phyloP scores from a whole-genome alignment of 2,888 invertebrate genomes.

The Ferdinandea cuprea region DNA sequence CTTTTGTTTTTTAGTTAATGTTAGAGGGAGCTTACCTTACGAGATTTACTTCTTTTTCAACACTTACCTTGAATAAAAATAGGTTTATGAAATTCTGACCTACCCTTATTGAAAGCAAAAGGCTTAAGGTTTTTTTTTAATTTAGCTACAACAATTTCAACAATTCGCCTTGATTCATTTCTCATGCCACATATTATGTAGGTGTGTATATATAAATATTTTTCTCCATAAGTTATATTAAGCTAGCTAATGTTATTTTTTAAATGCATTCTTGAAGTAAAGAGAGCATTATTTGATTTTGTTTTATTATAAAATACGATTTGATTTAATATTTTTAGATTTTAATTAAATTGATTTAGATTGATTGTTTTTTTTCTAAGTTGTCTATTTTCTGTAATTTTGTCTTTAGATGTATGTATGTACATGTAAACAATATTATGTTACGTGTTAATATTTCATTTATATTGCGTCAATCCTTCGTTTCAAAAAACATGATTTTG shows the following conservation, averaged over 20 bases:
- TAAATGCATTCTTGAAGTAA: constrained; percentile 46
- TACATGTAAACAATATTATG: background rate
- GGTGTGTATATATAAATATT: too few species aligned
- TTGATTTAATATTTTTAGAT: constrained; percentile 30
- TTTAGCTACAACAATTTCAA: constrained; percentile 72
- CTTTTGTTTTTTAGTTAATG: too few species aligned
- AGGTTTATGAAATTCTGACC: background rate
- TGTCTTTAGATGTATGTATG: background rate
- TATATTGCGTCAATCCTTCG: background rate
- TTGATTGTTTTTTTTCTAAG: constrained; percentile 52
- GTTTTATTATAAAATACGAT: constrained; percentile 29
- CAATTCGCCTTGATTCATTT: constrained; percentile 44
- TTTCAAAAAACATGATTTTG: constrained; percentile 2
- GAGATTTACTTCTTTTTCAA: too few species aligned
- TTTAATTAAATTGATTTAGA: constrained; percentile 28
- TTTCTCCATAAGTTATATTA: constrained; percentile 62
- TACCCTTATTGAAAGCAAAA: background rate
- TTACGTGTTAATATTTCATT: constrained; percentile 16
- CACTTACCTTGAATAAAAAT: too few species aligned
- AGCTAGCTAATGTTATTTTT: constrained; percentile 61
- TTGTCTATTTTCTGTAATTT: constrained; percentile 4
- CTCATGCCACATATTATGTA: constrained; percentile 36
- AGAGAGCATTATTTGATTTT: constrained; percentile 59
- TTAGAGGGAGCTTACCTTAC: too few species aligned
- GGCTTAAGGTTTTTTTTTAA: constrained; percentile 11